phyloP scores from a whole-genome alignment of 2,113 vertebrate species.

The Elachura formosa region DNA sequence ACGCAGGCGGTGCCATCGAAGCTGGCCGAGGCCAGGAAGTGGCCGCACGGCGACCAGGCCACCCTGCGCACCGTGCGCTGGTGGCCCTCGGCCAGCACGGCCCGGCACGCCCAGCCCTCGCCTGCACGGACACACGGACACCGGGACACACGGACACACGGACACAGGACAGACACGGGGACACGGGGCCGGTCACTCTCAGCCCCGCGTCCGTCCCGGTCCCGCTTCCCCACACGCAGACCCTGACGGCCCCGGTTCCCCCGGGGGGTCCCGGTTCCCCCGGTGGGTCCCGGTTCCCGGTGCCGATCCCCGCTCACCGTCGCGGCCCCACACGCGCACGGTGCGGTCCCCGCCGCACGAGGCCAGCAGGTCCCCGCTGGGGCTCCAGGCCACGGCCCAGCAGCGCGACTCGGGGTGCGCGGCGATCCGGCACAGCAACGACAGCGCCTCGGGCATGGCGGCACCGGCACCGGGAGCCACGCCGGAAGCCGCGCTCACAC shows the following conservation, averaged over 20 bases:
- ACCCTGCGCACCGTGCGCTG: neutral
- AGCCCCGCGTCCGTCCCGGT: too few species aligned
- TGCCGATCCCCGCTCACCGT: neutral
- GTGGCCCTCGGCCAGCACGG: neutral
- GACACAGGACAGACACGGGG: too few species aligned
- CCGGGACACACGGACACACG: too few species aligned
- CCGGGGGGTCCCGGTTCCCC: too few species aligned
- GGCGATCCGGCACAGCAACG: neutral
- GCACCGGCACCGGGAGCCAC: neutral
- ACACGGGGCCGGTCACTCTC: neutral
- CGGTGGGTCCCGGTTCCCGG: too few species aligned
- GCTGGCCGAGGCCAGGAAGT: neutral
- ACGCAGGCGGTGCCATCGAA: neutral
- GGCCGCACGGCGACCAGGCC: neutral
- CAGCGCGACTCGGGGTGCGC: neutral
- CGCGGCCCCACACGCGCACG: neutral
- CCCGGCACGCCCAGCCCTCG: neutral
- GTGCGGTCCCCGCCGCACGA: neutral
- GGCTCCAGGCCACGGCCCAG: neutral
- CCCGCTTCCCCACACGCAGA: too few species aligned
- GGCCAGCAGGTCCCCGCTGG: neutral
- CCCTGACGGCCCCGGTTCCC: too few species aligned
- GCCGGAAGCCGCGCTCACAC: too few species aligned
- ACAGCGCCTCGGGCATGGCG: neutral
- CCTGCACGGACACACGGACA: neutral